Base-by-base conservation (phyloP, 2,113 vertebrate species). In the Paracanthobrama guichenoti region DNA sequence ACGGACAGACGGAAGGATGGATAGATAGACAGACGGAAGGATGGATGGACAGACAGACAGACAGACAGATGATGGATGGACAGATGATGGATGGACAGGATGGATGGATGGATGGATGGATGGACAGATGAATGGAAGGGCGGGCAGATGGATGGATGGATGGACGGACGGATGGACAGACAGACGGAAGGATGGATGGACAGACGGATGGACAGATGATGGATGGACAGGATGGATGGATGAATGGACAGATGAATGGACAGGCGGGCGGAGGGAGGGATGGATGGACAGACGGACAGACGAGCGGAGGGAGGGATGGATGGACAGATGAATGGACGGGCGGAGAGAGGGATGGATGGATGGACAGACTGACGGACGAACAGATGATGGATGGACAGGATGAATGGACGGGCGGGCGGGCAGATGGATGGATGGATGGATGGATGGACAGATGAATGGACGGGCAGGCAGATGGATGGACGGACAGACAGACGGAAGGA, bases 281-380 rank as follows among this genome's bases (percentile, higher is more conserved):
- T 2, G 1, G n/a, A 60, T 2, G 2, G n/a, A 59, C 10, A 0
- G 22, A 59, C 0, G 0, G 22, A 59, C 0, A 0, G 22, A 24
- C 1, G 3, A 1, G 26, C 2, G 1, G 11, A 62, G 2, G 11
- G n/a, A 26, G 2, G n/a, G 59, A 60, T 14, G 2, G n/a, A 62
- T 14, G 13, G 55, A 57, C 1, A 0, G 20, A 57, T 1, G 5
- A 7, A 57, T 12, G 59, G 59, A 60, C 0, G 1, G 4, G n/a
- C 3, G 22, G 22, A 10, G 2, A 2, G 50, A 18, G 0, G 2
- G 50, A 53, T 6, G 50, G 50, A 53, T 6, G 1, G 50, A 53
- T 2, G 6, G 18, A 53, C 0, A 0, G 16, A 53, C 0, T 0
- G 16, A 53, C 0, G 4, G 50, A 53, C 2, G 1, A 4, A 53